Base-by-base conservation (phyloP, 2,797 vertebrate species). In the Channallabes apus region DNA sequence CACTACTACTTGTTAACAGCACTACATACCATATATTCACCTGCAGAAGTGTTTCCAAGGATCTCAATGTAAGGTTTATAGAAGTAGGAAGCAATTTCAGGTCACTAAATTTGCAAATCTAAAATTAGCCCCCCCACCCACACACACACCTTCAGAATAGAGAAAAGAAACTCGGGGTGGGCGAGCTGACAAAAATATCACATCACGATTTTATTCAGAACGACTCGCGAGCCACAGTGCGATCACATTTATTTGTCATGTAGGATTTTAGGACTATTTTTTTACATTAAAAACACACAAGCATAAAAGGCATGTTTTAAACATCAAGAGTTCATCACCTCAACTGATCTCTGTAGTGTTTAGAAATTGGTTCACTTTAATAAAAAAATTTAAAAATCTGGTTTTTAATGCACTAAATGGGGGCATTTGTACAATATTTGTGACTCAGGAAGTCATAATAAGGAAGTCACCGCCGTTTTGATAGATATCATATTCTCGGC, bases 61-160 rank as follows among this genome's bases (percentile, higher is more conserved):
- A 8, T 22, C 11, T 61, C 11, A 24, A 24, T 61, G 7, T 61
- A 3, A 4, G 6, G 6, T 79, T 46, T 80, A 35, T 38, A 46
- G 1, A 62, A 27, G 59, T 0, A 4, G 3, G 12, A 24, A 80
- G 32, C n/a, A 80, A 27, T 64, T 64, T 80, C 76, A 79, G 12
- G 11, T 61, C 32, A 61, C 76, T 41, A 62, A n/a, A 62, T 11
- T 20, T 38, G 14, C 35, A 15, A 3, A 77, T 35, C 32, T 78
- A 78, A 61, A 38, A 38, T 78, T 78, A 61, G 29, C 59, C 56
- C 75, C 56, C 75, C 38, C 38, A 32, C n/a, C n/a, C n/a, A n/a
- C n/a, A n/a, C n/a, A n/a, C n/a, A n/a, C 35, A 35, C 29, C 56
- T 35, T 29, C 56, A 61, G 75, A 77, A 38, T 59, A 59, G 2